Conservation (phyloP, 2,797 vertebrate species). For the Pseudochirops cupreus region DNA sequence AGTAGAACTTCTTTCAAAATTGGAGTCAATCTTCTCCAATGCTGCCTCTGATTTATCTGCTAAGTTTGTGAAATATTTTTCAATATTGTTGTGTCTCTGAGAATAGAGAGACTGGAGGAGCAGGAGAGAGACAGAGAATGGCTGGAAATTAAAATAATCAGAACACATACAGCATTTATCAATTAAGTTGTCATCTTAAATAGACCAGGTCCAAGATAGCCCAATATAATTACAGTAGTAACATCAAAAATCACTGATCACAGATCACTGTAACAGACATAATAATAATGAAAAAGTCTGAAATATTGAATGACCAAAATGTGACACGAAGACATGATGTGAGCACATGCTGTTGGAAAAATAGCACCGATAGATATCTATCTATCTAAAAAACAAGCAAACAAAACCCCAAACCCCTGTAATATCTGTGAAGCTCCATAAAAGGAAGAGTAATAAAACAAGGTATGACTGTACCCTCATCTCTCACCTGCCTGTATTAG, state of each 20-base stretch:
- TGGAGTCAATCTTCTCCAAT: background rate
- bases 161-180: background rate
- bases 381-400: no score
- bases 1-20: background rate
- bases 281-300: background rate
- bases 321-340: background rate
- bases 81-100: background rate
- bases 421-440: background rate
- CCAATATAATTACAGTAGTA: background rate
- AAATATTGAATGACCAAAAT: background rate
- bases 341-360: background rate
- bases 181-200: background rate
- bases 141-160: background rate
- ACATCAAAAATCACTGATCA: background rate
- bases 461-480: background rate
- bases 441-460: background rate
- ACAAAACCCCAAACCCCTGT: background rate
- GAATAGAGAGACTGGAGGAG: background rate
- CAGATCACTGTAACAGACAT: background rate
- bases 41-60: background rate
- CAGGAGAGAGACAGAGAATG: background rate
- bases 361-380: background rate
- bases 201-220: rapidly evolving
- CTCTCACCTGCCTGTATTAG: background rate
- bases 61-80: background rate